A percentile compares a stretch with the other conserved stretches of the same genome.
phyloP scores from a whole-genome alignment of 2,888 invertebrate species.

The Drosophila neotestacea region DNA sequence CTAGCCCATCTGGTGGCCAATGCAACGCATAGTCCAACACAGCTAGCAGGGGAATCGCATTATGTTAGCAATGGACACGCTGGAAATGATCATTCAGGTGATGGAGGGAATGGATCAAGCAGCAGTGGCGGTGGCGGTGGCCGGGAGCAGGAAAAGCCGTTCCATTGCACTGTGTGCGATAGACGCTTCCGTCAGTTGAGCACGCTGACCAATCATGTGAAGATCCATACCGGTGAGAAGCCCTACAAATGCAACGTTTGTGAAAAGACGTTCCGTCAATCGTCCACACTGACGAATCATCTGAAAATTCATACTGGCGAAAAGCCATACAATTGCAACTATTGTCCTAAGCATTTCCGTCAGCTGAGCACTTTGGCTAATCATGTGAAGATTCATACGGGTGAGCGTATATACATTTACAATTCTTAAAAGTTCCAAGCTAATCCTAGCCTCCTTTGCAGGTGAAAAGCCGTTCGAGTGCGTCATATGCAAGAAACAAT shows the following conservation, averaged over 20 bases:
- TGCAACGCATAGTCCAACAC: constrained; percentile 79
- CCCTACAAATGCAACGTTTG: constrained; percentile 85
- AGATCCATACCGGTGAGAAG: constrained; percentile 85
- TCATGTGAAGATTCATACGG: constrained; percentile 85
- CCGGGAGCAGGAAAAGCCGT: constrained; percentile 84
- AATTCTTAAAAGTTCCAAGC: constrained; percentile 7
- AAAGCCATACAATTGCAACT: constrained; percentile 85
- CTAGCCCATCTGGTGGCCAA: constrained; percentile 73
- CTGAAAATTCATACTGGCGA: constrained; percentile 85
- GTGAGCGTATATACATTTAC: constrained; percentile 61
- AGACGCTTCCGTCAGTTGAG: constrained; percentile 85
- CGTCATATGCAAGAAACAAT: constrained; percentile 85
- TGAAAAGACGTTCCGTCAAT: constrained; percentile 85
- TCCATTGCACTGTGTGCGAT: constrained; percentile 85
- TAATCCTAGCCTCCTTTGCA: constrained; percentile 58
- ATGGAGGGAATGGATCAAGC: constrained; percentile 61
- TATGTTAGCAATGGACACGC: constrained; percentile 71
- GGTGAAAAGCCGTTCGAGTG: constrained; percentile 86
- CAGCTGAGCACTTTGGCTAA: constrained; percentile 85
- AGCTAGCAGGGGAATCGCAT: constrained; percentile 66
- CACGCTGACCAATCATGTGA: constrained; percentile 85
- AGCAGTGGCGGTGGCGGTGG: constrained; percentile 58
- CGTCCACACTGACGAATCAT: constrained; percentile 85
- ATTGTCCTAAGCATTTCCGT: constrained; percentile 85
- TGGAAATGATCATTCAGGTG: constrained; percentile 62